Base-by-base conservation (phyloP, 1,140 invertebrate genomes). In the Aplysia californica region DNA sequence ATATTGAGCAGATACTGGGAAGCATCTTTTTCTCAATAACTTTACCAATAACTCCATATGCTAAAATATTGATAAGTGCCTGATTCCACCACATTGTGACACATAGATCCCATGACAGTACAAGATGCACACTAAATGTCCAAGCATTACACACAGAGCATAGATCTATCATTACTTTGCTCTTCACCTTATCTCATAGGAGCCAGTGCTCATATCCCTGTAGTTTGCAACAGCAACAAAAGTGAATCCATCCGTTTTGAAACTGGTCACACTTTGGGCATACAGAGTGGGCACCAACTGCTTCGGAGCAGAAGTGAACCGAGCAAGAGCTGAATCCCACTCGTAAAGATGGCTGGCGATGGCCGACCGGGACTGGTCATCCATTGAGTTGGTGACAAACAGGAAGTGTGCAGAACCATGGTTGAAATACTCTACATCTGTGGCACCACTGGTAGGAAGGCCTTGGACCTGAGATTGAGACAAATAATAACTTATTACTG, bases 151-250 rank as follows among this genome's bases (percentile, higher is more conserved):
- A n/a, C n/a, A n/a, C n/a, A n/a, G n/a, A n/a, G n/a, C n/a, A n/a
- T n/a, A n/a, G n/a, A n/a, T n/a, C n/a, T n/a, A n/a, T n/a, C n/a
- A n/a, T n/a, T n/a, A n/a, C n/a, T n/a, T n/a, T n/a, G n/a, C n/a
- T n/a, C n/a, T n/a, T 61, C 59, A 85, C 84, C 79, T 78, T 50
- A 78, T 78, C 76, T 84, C 80, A 78, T 83, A 83, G n/a, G 74
- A 77, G 10, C 78, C 69, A 0, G 68, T 72, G 0, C 35, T 71
- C 6, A 73, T 80, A 68, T 87, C 84, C 61, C 84, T 87, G 39
- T 81, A 79, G 75, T 87, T 89, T 35, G 84, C 84, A 0, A 89
- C 80, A 39, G 81, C 83, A 74, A 89, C 75, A 69, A 80, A 89
- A 4, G 80, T 75, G 2, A 83, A 79, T 3, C 78, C 79, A 18